These are phyloP conservation scores for Rhyzopertha dominica DNA, from an alignment of 1,140 invertebrate species.

Conservation along the genomic window DNA sequence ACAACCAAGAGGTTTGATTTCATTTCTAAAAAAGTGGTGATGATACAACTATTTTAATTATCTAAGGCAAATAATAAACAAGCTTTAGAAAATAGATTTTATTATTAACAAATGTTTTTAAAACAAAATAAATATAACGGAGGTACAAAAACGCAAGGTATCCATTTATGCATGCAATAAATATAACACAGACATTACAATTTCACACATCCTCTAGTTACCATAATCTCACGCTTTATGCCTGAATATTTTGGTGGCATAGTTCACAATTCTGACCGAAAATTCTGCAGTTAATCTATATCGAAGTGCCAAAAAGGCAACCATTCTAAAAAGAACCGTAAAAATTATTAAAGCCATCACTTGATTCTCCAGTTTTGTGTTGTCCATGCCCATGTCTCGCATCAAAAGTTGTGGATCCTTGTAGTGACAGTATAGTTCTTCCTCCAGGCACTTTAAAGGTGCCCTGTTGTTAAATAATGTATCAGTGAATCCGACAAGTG, in stretches of 20 bases:
- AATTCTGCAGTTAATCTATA: conserved; percentile 30
- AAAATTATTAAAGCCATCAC: conserved; percentile 20
- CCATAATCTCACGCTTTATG: too few relatives aligned
- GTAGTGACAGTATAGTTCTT: conserved; percentile 57
- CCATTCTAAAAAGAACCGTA: conserved; percentile 25
- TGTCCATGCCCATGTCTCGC: conserved; percentile 31
- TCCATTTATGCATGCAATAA: too few relatives aligned
- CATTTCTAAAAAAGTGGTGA: too few relatives aligned
- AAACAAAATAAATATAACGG: too few relatives aligned
- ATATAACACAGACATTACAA: too few relatives aligned
- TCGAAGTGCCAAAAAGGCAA: conserved; percentile 27
- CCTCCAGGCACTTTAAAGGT: conserved; percentile 42
- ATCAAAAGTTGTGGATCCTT: conserved; percentile 29
- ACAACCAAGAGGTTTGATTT: too few relatives aligned
- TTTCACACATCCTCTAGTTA: too few relatives aligned
- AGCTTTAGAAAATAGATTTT: too few relatives aligned
- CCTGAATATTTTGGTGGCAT: conserved; percentile 29
- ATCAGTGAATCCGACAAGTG: conserved; percentile 51
- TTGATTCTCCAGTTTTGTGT: conserved; percentile 15
- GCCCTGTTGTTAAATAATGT: conserved; percentile 50
- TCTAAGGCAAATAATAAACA: too few relatives aligned
- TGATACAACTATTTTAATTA: too few relatives aligned
- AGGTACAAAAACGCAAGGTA: too few relatives aligned
- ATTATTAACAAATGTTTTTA: too few relatives aligned
- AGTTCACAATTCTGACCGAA: conserved; percentile 26